Evolutionary conservation across 2,888 invertebrate genomes (phyloP), one percentile per base, ranked within the genome.

Genomic region (Coenonympha arcania): DNA sequence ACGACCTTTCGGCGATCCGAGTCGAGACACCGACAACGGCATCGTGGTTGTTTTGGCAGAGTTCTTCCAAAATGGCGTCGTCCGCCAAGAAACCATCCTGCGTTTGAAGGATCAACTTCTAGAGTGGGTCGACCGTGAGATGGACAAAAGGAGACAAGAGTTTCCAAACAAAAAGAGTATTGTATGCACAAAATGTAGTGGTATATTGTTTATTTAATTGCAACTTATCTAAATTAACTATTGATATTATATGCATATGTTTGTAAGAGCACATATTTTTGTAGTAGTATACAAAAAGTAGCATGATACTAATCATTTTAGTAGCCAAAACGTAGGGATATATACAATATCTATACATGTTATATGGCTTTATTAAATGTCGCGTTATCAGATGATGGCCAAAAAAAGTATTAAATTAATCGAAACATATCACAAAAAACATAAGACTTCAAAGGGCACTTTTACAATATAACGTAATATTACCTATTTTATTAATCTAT

Each of bases 21-120:
- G 68, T 48, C 52, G 61, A 1, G 66, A 76, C 1, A 63, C 60
- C 0, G 86, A 87, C 47, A 78, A 78, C 24, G 73, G 76, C 2
- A 79, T 86, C n/a, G 49, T 73, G 0, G 62, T 76, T 9, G 69
- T 83, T 1, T 50, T 87, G 6, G 79, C 73, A 52, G 79, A 83
- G 53, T 86, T 86, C 58, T 86, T 87, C 64, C 80, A 82, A 60
- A 78, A 86, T 13, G 87, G 87, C 0, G 58, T 67, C 0, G 66
- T 87, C 3, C 68, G 76, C 4, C 73, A 75, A 49, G 78, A 79
- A 0, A 80, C 79, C 0, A 76, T 87, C 43, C 46, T 82, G 43
- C 26, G 57, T 40, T 62, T 87, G 56, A 85, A 78, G 54, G 67
- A 76, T 34, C 63, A 69, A 3, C 60, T 86, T 2, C 57, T 81